A percentile compares a stretch with the other conserved stretches of the same genome.
Evolutionary conservation across 2,797 vertebrate genomes (phyloP).

Genomic region (Anniella stebbinsi): DNA sequence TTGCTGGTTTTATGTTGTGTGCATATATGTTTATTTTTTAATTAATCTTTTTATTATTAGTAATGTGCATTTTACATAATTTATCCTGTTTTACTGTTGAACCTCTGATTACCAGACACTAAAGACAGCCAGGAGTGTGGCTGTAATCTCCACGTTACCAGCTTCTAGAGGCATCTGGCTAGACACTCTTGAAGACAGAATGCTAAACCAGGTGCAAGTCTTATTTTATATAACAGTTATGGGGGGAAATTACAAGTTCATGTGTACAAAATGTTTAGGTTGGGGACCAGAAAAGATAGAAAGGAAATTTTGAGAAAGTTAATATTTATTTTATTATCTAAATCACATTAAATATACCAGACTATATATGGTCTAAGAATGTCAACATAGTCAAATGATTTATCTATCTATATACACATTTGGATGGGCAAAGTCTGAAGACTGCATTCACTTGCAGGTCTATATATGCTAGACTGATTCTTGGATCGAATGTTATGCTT

Average conservation of each 20-base stretch:
- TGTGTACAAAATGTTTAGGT: not conserved
- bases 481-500: slow-evolving; percentile 28
- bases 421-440: slow-evolving; percentile 9
- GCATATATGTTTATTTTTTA: no score
- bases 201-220: not conserved
- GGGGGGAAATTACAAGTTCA: not conserved
- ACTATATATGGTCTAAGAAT: slow-evolving; percentile 23
- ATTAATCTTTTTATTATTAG: no score
- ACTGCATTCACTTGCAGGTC: not conserved
- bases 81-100: no score
- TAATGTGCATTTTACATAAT: no score
- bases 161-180: not conserved
- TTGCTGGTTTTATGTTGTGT: no score
- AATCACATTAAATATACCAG: not conserved
- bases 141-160: not conserved
- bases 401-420: slow-evolving; percentile 44
- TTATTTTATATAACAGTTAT: not conserved
- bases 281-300: slow-evolving; percentile 9
- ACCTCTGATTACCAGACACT: not conserved
- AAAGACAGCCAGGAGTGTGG: not conserved
- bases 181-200: not conserved
- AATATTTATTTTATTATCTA: not conserved
- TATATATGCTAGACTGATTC: not conserved
- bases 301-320: slow-evolving; percentile 26
- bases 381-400: slow-evolving; percentile 30